Percentiles rank a stretch among this genome's conserved stretches.
These are phyloP conservation scores for Frieseomelitta varia DNA, from an alignment of 1,140 invertebrate genomes.

Conservation along the genomic window DNA sequence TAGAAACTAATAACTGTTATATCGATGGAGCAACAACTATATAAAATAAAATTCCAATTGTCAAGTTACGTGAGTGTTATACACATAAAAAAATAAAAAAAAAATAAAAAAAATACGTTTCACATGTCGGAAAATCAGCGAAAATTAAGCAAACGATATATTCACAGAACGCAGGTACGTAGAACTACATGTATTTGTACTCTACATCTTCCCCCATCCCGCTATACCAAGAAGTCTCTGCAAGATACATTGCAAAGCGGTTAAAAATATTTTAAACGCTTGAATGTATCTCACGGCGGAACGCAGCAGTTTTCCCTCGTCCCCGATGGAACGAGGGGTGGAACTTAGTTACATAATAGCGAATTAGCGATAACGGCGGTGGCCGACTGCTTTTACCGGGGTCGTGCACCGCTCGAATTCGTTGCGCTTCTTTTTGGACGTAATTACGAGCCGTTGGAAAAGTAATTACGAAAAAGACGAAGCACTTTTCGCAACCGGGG, in stretches of 20 bases:
- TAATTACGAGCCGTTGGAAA: neutral
- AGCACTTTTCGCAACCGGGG: neutral
- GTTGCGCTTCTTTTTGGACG: neutral
- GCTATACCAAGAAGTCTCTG: neutral
- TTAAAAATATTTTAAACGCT: conserved; percentile 14
- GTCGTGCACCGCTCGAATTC: neutral
- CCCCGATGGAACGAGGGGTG: neutral
- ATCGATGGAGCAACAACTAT: too few species aligned
- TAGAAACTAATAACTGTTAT: too few species aligned
- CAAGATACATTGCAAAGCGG: neutral
- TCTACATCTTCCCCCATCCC: neutral
- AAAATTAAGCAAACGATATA: neutral
- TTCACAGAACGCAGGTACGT: neutral
- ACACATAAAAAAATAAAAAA: too few species aligned
- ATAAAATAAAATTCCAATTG: too few species aligned
- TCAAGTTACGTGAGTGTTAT: too few species aligned
- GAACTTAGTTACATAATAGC: conserved; percentile 7
- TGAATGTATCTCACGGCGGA: neutral
- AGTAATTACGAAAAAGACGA: conserved; percentile 34
- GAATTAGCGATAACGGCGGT: neutral
- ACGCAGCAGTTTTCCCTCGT: too few species aligned
- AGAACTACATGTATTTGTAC: neutral
- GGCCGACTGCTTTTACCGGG: too few species aligned
- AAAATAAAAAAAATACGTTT: neutral
- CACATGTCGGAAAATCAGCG: neutral